Evolutionary conservation across 1,140 invertebrate species (phyloP), one percentile per base, ranked within the genome.

Genomic region (Ceratina japonica): DNA sequence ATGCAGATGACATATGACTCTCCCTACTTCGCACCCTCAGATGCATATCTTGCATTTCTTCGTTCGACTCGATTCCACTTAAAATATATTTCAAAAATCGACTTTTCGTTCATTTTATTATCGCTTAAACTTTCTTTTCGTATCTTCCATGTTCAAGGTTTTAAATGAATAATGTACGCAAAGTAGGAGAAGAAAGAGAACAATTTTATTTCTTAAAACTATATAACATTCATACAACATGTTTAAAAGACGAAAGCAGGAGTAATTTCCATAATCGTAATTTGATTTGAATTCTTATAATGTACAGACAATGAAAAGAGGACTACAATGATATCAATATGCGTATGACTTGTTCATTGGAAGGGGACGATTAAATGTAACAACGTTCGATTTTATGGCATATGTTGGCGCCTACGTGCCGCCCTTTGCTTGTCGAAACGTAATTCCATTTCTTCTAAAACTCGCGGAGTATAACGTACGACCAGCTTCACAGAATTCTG

Each of bases 361-460:
- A 22, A 52, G 13, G 24, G 16, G 22, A 7, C 15, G 56, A 51
- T 52, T 37, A 77, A 61, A 52, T 12, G 10, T 56, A 69, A 61
- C 24, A 54, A 49, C n/a, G 22, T 70, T 64, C 62, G 0, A 15
- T 44, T 90, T 94, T 93, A 95, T 84, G 94, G 94, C 88, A 93
- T 94, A 83, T 95, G 94, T 85, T 95, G 95, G 80, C 96, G 95
- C 90, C 97, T 94, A 71, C 97, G 94, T 73, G 96, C 95, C 72
- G 96, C 96, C 82, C 97, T 94, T 91, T 99, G 98, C 91, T 99
- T 99, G 89, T 99, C 98, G 93, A 99, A 99, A 86, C 99, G 94
- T 93, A 98, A 95, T 94, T 99, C 99, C 98, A 99, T 99, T 94
- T 99, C 98, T 92, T 99, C 98, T 20, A 99, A 93, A 49, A 99